Conservation (phyloP, 2,888 invertebrate genomes). For the Serripes groenlandicus region DNA sequence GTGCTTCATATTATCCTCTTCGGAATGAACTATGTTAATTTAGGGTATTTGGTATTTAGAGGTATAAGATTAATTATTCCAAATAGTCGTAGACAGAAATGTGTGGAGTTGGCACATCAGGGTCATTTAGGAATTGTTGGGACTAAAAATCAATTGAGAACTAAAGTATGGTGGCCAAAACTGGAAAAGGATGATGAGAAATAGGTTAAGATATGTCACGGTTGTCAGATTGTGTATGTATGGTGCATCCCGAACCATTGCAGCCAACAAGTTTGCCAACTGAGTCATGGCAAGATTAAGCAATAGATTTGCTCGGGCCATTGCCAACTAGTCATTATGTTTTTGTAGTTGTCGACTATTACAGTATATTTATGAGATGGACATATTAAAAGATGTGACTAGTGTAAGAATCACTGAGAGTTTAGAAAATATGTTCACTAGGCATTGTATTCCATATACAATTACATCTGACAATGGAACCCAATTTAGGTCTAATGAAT, state of each 20-base stretch:
- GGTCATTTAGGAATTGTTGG: constrained; percentile 18
- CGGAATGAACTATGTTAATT: constrained; percentile 35
- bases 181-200: constrained; percentile 55
- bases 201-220: constrained; percentile 47
- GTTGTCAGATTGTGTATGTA: constrained; percentile 43
- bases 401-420: constrained; percentile 27
- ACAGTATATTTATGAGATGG: not conserved
- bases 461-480: constrained; percentile 64
- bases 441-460: constrained; percentile 54
- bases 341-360: not conserved
- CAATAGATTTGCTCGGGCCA: constrained; percentile 17
- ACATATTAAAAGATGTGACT: not conserved
- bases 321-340: not conserved
- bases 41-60: constrained; percentile 49
- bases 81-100: not conserved
- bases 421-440: constrained; percentile 57
- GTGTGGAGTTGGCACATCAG: constrained; percentile 5
- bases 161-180: constrained; percentile 53
- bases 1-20: constrained; percentile 31
- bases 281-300: constrained; percentile 63
- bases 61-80: constrained; percentile 18
- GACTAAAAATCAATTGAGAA: constrained; percentile 18
- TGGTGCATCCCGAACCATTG: constrained; percentile 51
- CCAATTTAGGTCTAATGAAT: constrained; percentile 48
- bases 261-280: constrained; percentile 39